These are phyloP conservation scores for Hippocampus barbouri DNA, from an alignment of 2,113 vertebrate genomes.

Conservation along the genomic window DNA sequence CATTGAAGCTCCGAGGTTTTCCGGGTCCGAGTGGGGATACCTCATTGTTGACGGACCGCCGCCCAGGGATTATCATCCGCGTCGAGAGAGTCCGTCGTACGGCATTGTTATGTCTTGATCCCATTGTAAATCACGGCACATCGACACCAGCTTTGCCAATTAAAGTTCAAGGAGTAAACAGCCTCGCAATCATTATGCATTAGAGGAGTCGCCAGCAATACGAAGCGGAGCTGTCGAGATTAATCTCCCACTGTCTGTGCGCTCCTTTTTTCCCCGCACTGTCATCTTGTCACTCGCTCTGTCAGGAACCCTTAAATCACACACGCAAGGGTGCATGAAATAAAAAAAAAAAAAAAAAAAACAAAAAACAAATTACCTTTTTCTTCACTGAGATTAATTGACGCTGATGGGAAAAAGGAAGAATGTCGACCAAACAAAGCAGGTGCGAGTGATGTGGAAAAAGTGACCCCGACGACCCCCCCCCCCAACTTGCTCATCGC, in stretches of 20 bases:
- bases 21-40: neutral
- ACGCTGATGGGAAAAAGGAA: conserved; percentile 11
- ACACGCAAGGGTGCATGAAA: conserved; percentile 24
- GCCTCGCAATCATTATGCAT: conserved; percentile 53
- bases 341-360: neutral
- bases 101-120: conserved; percentile 32
- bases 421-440: conserved; percentile 15
- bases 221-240: conserved; percentile 48
- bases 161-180: conserved; percentile 54
- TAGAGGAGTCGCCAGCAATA: conserved; percentile 45
- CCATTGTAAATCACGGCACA: conserved; percentile 47
- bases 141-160: conserved; percentile 46
- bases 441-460: conserved; percentile 39
- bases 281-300: conserved; percentile 54
- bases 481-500: neutral
- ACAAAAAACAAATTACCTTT: conserved; percentile 12
- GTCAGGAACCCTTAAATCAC: conserved; percentile 42
- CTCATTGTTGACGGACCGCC: conserved; percentile 30
- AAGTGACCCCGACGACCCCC: conserved; percentile 32
- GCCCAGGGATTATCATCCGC: conserved; percentile 29
- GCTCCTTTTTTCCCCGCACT: conserved; percentile 28
- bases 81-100: conserved; percentile 31
- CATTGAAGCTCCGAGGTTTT: conserved; percentile 15
- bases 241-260: conserved; percentile 37
- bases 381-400: conserved; percentile 28